Evolutionary conservation across 2,113 vertebrate species (phyloP).

Genomic region (Siniperca knerii): DNA sequence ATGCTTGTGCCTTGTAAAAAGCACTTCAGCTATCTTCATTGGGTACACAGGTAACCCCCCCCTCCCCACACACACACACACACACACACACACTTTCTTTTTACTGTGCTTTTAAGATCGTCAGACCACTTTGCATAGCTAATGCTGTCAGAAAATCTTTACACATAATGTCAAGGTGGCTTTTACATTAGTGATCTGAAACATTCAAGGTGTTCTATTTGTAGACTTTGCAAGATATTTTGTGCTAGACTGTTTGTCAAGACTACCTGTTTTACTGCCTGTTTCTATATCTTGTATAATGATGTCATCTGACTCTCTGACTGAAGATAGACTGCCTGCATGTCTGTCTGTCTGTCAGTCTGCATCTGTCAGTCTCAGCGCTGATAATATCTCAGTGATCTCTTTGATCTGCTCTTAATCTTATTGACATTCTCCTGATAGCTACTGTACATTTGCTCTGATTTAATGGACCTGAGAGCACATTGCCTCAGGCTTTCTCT

Average conservation of each 20-base stretch:
- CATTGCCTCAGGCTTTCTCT: constrained; percentile 25
- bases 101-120: neutral
- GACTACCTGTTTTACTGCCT: neutral
- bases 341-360: constrained; percentile 3
- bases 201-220: neutral
- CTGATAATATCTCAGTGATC: constrained; percentile 14
- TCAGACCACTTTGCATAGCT: constrained; percentile 32
- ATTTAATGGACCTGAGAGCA: constrained; percentile 45
- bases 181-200: neutral
- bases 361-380: constrained; percentile 14
- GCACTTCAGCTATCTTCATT: constrained; percentile 31
- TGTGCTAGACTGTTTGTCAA: neutral
- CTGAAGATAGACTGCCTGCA: neutral
- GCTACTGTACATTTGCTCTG: constrained; percentile 31
- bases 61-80: neutral
- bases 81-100: too few relatives aligned
- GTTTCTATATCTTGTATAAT: neutral
- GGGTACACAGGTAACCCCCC: constrained; percentile 31
- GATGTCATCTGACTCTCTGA: neutral
- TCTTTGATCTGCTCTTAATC: constrained; percentile 49
- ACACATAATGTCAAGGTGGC: neutral
- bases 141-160: constrained; percentile 26
- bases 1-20: constrained; percentile 50
- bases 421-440: constrained; percentile 53
- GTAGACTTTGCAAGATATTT: neutral